Base-by-base conservation (phyloP, 2,888 invertebrate genomes). In the Nemoura dubitans region DNA sequence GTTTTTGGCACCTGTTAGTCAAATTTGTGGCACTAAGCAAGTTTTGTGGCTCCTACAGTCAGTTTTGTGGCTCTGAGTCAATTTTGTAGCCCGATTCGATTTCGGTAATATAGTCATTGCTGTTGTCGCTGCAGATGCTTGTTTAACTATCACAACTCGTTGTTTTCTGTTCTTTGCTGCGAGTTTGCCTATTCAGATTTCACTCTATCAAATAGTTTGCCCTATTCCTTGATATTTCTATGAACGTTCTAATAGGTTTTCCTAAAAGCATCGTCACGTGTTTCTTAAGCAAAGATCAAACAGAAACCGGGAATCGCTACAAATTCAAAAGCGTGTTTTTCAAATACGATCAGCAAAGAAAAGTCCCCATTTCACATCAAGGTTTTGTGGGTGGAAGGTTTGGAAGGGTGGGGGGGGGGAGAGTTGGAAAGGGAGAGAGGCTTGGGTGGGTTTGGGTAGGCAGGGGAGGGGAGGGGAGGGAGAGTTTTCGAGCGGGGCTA, bases 301-400 rank as follows among this genome's bases (percentile, higher is more conserved):
- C 30, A 30, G 81, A 81, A 81, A 27, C 36, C 59, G 59, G 76
- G 59, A 83, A 83, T 83, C 43, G 83, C 83, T 43, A 59, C 83
- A 59, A 83, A 84, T 43, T 84, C 84, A 84, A 84, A 84, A 43
- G 84, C 29, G 84, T 84, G 84, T 84, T 84, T 84, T 84, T 76
- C 76, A 84, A 59, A 84, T 84, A 84, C 59, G 83, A 43, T 43
- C 43, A 81, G 30, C n/a, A n/a, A 81, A 81, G 81, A 83, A 83
- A 83, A 42, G 43, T 83, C 28, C 43, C n/a, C 83, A 59, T 84
- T 83, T 84, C 84, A 29, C 59, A 59, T 84, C 59, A 59, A 83
- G 84, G 59, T 84, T 84, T 84, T 26, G 81, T 59, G 59, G 59
- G 59, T 59, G 59, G 59, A 21, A 59, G 59, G 59, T 10, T 21